These are phyloP conservation scores for Semotilus atromaculatus DNA, from an alignment of 2,797 vertebrate species.

Conservation along the genomic window DNA sequence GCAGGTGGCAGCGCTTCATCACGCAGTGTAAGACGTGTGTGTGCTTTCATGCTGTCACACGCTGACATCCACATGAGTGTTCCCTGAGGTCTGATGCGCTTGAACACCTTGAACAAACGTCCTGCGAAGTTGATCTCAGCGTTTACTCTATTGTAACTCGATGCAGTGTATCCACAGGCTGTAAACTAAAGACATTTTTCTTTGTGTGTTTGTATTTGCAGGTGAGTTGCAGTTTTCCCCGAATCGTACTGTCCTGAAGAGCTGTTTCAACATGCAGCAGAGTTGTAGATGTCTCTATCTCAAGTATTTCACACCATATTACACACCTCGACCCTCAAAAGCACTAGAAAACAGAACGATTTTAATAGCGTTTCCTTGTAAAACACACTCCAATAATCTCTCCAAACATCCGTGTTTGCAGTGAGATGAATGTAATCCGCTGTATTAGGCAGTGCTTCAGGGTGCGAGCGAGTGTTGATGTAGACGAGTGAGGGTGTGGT, in stretches of 20 bases:
- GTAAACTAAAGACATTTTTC: slow-evolving; percentile 40
- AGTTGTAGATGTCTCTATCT: slow-evolving; percentile 46
- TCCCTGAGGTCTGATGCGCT: neutral
- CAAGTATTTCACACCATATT: slow-evolving; percentile 65
- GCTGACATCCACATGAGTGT: neutral
- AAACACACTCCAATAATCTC: neutral
- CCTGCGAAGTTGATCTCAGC: neutral
- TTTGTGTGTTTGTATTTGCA: slow-evolving; percentile 69
- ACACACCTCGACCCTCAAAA: neutral
- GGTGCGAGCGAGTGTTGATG: neutral
- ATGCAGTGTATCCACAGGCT: neutral
- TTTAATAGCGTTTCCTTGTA: no score
- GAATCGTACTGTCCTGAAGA: slow-evolving; percentile 29
- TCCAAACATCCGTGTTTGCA: neutral
- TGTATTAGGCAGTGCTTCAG: neutral
- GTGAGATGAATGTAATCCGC: neutral
- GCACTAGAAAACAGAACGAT: neutral
- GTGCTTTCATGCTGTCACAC: neutral
- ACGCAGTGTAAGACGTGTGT: neutral
- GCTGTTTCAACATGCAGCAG: slow-evolving; percentile 32
- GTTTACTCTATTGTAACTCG: neutral
- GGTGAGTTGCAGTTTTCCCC: slow-evolving; percentile 71
- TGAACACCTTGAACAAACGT: no score
- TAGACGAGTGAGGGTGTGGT: slow-evolving; percentile 4
- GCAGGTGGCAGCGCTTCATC: slow-evolving; percentile 59